Evolutionary conservation across 64 coral and sea anemone species (phyloP), one percentile per base, ranked within the genome.

Genomic region (Montipora cactus): DNA sequence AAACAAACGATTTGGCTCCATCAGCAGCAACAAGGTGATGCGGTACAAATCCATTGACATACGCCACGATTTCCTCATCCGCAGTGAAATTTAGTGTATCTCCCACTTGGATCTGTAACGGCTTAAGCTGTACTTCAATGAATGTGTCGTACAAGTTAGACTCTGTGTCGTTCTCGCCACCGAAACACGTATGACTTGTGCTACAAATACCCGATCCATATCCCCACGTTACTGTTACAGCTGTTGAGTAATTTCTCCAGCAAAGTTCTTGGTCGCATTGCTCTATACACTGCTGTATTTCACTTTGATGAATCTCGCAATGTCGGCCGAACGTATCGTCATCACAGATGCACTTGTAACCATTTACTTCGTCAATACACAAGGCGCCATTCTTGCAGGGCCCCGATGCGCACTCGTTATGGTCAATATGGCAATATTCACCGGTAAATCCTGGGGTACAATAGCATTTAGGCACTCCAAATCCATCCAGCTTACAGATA

Each of bases 81-180:
- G 91, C 90, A 3, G 98, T 96, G 14, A 99, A 99, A 76, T 99
- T 99, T 44, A 99, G 80, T 22, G 76, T 79, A 70, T 99, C 98
- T 0, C 98, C 98, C 20, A 95, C 72, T 89, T 99, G 98, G 79
- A 99, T 91, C 77, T 99, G 98, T 18, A 93, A 52, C 12, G 98
- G 98, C 44, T 91, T 92, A 15, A 99, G 80, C 45, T 99, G 98
- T 28, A 99, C 98, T 22, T 94, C 98, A 0, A 99, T 78, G 77
- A 96, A 99, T 7, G 57, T 66, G 76, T 99, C 98, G 19, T 89
- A 91, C 12, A 81, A 21, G 59, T 93, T 69, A 7, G 81, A 28
- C 80, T 83, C 73, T 8, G 88, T 75, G 66, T 87, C 72, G 48
- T 99, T 92, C 68, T 50, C 84, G 28, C 88, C 86, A 69, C 95